phyloP scores from a whole-genome alignment of 2,797 vertebrate species.

The Allenopithecus nigroviridis region DNA sequence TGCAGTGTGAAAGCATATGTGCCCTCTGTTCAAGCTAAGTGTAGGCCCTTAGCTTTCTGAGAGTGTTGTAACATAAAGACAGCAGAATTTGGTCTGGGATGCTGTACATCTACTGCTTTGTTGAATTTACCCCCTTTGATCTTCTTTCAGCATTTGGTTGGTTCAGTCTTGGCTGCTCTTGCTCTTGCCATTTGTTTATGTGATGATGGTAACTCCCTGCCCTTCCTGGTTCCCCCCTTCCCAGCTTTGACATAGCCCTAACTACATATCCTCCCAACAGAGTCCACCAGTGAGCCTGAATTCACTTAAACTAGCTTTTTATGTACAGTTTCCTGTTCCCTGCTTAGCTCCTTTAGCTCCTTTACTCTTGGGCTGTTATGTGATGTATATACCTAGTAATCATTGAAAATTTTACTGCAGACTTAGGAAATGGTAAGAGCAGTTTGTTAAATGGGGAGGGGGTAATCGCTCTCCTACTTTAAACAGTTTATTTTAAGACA shows the following conservation, averaged over 20 bases:
- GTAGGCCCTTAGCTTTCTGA: neutral
- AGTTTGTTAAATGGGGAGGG: neutral
- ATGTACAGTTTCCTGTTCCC: neutral
- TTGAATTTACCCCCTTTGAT: neutral
- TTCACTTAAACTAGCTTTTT: neutral
- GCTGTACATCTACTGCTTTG: neutral
- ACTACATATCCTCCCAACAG: neutral
- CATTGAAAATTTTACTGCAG: neutral
- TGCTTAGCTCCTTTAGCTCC: neutral
- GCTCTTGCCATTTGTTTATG: neutral
- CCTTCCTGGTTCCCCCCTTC: accelerated
- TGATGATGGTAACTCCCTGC: neutral
- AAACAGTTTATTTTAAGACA: neutral
- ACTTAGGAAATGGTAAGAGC: neutral
- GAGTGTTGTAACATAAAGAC: neutral
- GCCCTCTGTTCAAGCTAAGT: neutral
- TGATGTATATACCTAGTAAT: neutral
- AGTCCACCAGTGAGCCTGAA: neutral
- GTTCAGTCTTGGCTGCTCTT: neutral
- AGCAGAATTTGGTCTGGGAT: neutral
- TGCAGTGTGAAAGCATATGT: neutral
- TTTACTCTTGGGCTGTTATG: neutral
- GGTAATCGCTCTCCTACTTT: neutral
- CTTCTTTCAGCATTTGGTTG: neutral
- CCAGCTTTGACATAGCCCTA: neutral